Base-by-base conservation (phyloP, 2,113 vertebrate species). In the Pachypanchax playfairii region DNA sequence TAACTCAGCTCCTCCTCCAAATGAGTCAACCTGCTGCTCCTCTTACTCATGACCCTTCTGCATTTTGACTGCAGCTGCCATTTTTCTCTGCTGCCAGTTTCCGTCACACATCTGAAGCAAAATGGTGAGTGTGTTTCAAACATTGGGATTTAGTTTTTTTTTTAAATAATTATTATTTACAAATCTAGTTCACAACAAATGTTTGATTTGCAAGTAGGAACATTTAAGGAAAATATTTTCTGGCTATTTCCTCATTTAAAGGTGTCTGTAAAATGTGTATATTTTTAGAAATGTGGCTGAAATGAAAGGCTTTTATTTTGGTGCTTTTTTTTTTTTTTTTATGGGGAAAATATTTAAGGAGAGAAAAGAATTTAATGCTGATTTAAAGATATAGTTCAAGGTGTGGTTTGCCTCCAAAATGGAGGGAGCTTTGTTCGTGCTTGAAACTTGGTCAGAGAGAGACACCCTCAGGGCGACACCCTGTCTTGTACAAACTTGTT, bases 401-500 rank as follows among this genome's bases (percentile, higher is more conserved):
- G 75, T 84, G 74, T 77, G 79, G 79, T 79, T 72, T 77, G 63
- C 44, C 61, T 82, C 56, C 79, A 86, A 85, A 84, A 87, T 82
- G 82, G 84, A 73, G 80, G 69, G 22, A 75, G 78, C 75, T 80
- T 73, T 49, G 67, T 73, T 63, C 42, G 20, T 66, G 65, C 67
- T 77, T 82, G 39, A 84, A 70, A 85, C 65, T 80, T 80, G 71
- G 77, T 79, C 49, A 56, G 57, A 74, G 62, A 63, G 68, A 64
- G 43, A 75, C 51, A n/a, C 71, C 78, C 13, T 67, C 4, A 26
- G 80, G 86, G 85, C 60, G 56, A 61, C 53, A 50, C 77, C n/a
- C n/a, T 77, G 11, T 82, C 88, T 53, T 84, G 88, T 77, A 55
- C 74, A 18, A 82, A 84, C 88, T 81, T 87, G 88, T 86, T 84